Evolutionary conservation across 2,797 vertebrate species (phyloP).

Genomic region (Lateolabrax maculatus): DNA sequence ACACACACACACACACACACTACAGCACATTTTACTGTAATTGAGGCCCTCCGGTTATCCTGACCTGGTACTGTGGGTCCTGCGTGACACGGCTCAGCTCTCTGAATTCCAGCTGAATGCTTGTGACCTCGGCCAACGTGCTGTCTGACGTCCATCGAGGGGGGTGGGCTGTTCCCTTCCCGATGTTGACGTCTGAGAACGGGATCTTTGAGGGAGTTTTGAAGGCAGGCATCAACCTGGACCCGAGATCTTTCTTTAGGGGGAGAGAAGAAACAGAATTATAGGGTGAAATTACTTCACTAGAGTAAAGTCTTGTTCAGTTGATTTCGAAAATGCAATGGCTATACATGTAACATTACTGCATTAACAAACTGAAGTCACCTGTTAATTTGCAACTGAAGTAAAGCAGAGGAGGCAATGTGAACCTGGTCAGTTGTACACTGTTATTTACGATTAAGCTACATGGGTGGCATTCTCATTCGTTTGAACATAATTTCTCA

Average conservation of each 20-base stretch:
- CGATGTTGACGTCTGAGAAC: slow-evolving; percentile 96
- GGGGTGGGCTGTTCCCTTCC: slow-evolving; percentile 94
- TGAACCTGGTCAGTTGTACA: neutral
- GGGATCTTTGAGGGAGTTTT: slow-evolving; percentile 96
- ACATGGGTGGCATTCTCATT: neutral
- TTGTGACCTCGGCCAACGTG: slow-evolving; percentile 97
- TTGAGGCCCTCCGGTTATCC: neutral
- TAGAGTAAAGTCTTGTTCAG: neutral
- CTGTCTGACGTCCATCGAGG: slow-evolving; percentile 98
- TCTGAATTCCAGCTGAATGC: slow-evolving; percentile 97
- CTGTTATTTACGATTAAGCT: neutral
- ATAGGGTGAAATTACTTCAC: neutral
- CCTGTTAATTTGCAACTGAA: no score
- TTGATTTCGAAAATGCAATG: neutral
- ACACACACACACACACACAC: neutral
- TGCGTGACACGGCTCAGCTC: slow-evolving; percentile 95
- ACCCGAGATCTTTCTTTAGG: slow-evolving; percentile 93
- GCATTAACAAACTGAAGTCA: neutral
- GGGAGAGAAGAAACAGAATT: slow-evolving; percentile 24
- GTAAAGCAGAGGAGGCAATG: neutral
- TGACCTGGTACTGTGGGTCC: slow-evolving; percentile 90
- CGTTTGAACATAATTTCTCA: neutral
- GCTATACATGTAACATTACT: neutral
- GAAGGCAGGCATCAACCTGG: slow-evolving; percentile 96
- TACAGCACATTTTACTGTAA: neutral